Conservation (phyloP, 2,888 invertebrate species). For the Morpho deidamia region DNA sequence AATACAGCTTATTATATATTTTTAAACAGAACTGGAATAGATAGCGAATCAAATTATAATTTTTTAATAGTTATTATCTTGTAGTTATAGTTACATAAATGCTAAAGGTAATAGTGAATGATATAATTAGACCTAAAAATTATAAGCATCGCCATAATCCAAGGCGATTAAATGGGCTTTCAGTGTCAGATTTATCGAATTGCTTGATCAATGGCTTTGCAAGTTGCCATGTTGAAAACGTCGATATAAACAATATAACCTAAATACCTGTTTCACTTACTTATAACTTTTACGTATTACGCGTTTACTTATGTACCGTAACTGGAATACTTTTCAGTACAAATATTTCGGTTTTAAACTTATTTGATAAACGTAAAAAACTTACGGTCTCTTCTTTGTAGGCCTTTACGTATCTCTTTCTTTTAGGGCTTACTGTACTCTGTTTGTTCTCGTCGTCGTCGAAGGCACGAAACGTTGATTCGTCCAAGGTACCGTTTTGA, state of each 20-base stretch:
- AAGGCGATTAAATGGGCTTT: too few species aligned
- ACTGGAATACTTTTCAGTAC: slow-evolving; percentile 45
- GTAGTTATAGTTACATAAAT: too few species aligned
- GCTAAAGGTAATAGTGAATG: too few species aligned
- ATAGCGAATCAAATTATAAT: too few species aligned
- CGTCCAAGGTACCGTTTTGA: slow-evolving; percentile 54
- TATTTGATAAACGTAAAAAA: slow-evolving; percentile 24
- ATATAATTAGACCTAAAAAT: too few species aligned
- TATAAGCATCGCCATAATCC: too few species aligned
- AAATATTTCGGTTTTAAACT: slow-evolving; percentile 28
- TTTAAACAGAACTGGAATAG: too few species aligned
- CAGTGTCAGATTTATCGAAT: neutral
- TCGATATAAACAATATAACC: slow-evolving; percentile 12
- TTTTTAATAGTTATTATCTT: too few species aligned
- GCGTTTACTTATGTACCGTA: too few species aligned
- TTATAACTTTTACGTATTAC: too few species aligned
- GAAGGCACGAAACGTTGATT: slow-evolving; percentile 35
- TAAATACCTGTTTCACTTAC: slow-evolving; percentile 64
- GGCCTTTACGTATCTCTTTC: slow-evolving; percentile 45
- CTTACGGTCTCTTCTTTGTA: slow-evolving; percentile 59
- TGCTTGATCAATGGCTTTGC: neutral
- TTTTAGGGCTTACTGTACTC: slow-evolving; percentile 30
- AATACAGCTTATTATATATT: too few species aligned
- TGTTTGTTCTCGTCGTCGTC: slow-evolving; percentile 44
- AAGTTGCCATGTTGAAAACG: too few species aligned